Evolutionary conservation across 2,113 vertebrate species (phyloP).

Genomic region (Mobula birostris): DNA sequence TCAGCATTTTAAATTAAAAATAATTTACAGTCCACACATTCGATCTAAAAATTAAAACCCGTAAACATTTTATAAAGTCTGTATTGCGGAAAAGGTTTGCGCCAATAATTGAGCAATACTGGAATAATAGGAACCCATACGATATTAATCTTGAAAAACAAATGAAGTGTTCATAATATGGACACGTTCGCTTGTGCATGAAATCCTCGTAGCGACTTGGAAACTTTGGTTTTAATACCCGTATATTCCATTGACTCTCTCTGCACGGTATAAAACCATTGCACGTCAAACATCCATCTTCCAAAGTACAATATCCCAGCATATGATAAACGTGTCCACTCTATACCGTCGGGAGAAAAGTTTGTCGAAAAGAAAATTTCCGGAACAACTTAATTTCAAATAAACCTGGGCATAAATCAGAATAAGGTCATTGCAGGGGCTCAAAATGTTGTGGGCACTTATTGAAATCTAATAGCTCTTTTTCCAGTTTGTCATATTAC

Average conservation of each 20-base stretch:
- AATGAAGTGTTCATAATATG: not conserved
- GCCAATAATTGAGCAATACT: not conserved
- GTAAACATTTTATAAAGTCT: not conserved
- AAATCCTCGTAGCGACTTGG: not conserved
- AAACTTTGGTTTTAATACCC: not conserved
- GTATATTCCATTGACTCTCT: not conserved
- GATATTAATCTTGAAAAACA: not conserved
- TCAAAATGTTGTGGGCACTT: conserved; percentile 55
- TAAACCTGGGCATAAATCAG: conserved; percentile 67
- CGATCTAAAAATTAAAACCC: not conserved
- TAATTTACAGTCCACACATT: not conserved
- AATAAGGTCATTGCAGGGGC: conserved; percentile 57
- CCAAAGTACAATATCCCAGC: not conserved
- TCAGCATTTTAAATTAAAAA: not conserved
- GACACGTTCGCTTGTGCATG: not conserved
- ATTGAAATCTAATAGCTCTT: conserved; percentile 57
- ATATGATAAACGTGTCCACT: not conserved
- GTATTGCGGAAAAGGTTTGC: not conserved
- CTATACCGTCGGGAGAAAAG: not conserved
- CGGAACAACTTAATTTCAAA: conserved; percentile 45
- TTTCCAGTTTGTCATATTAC: conserved; percentile 43
- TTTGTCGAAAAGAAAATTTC: not conserved
- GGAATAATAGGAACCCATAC: not conserved
- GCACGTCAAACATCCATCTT: not conserved
- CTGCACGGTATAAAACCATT: not conserved